These are phyloP conservation scores for Bradynema listronoti DNA, from an alignment of 1,140 invertebrate genomes.

Conservation along the genomic window DNA sequence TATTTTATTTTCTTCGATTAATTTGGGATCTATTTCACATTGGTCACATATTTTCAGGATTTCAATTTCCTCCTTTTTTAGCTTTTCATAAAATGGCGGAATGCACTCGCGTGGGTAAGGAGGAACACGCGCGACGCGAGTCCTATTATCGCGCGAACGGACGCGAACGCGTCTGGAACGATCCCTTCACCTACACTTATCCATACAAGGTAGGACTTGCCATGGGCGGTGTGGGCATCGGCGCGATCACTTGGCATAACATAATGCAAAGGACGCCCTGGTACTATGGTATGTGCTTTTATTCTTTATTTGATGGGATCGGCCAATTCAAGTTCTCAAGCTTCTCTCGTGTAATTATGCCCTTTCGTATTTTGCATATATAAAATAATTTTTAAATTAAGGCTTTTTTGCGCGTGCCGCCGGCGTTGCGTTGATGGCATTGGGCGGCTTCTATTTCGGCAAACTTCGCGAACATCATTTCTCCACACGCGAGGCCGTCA, in stretches of 20 bases:
- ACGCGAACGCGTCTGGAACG: conserved; percentile 24
- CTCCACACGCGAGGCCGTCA: conserved; percentile 25
- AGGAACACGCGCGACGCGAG: conserved; percentile 44
- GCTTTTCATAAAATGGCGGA: conserved; percentile 45
- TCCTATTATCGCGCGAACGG: conserved; percentile 26
- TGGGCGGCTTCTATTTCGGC: conserved; percentile 39
- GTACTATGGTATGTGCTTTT: conserved; percentile 43
- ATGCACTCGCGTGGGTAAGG: conserved; percentile 33
- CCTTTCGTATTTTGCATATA: conserved; percentile 25
- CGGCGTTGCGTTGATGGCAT: conserved; percentile 15
- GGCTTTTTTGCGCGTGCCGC: conserved; percentile 24
- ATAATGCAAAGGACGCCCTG: conserved; percentile 48
- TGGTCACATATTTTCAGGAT: no score
- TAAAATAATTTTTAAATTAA: conserved; percentile 1
- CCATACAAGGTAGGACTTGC: conserved; percentile 36
- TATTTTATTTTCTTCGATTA: no score
- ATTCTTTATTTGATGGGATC: neutral
- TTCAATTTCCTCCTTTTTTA: no score
- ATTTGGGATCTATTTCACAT: no score
- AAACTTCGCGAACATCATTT: conserved; percentile 44
- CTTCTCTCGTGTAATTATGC: neutral
- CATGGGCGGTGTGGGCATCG: conserved; percentile 21
- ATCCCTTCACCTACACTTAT: conserved; percentile 53
- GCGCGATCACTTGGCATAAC: conserved; percentile 26
- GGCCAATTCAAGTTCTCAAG: neutral